These are phyloP conservation scores for Chaetops frenatus DNA, from an alignment of 2,113 vertebrate genomes.

Conservation along the genomic window DNA sequence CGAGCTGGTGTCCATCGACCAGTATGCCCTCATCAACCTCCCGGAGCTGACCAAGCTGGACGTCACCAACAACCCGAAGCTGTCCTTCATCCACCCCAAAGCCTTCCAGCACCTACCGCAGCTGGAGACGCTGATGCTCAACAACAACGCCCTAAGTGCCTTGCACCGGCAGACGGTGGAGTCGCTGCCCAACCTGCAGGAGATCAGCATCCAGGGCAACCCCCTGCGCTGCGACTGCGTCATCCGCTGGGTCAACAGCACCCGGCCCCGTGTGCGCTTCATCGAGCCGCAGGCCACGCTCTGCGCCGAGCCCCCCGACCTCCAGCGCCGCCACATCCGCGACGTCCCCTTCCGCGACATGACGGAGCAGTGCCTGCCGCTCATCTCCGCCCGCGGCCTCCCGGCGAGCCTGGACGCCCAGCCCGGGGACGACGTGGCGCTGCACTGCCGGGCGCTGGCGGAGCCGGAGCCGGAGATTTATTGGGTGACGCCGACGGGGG, in stretches of 20 bases:
- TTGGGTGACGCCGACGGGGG: constrained; percentile 87
- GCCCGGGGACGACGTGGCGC: constrained; percentile 60
- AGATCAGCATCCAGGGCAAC: constrained; percentile 94
- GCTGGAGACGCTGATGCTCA: constrained; percentile 96
- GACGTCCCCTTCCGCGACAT: constrained; percentile 91
- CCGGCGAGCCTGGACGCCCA: constrained; percentile 75
- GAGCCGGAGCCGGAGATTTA: constrained; percentile 91
- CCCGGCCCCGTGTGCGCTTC: constrained; percentile 77
- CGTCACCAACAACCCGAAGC: constrained; percentile 91
- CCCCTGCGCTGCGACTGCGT: constrained; percentile 94
- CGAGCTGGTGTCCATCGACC: constrained; percentile 89
- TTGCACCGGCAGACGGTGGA: constrained; percentile 85
- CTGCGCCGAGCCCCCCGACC: constrained; percentile 90
- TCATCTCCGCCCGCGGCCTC: constrained; percentile 81
- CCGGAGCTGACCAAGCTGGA: constrained; percentile 95
- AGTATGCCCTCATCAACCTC: constrained; percentile 84
- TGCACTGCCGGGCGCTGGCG: constrained; percentile 91
- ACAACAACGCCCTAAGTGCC: constrained; percentile 93
- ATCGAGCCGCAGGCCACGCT: constrained; percentile 93
- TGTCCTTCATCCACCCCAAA: constrained; percentile 91
- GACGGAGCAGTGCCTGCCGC: constrained; percentile 86
- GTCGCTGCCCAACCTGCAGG: constrained; percentile 89
- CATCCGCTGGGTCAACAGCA: constrained; percentile 88
- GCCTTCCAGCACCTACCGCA: constrained; percentile 86
- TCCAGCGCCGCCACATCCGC: constrained; percentile 79